phyloP scores from a whole-genome alignment of 2,113 vertebrate species.

The Lepus timidus region DNA sequence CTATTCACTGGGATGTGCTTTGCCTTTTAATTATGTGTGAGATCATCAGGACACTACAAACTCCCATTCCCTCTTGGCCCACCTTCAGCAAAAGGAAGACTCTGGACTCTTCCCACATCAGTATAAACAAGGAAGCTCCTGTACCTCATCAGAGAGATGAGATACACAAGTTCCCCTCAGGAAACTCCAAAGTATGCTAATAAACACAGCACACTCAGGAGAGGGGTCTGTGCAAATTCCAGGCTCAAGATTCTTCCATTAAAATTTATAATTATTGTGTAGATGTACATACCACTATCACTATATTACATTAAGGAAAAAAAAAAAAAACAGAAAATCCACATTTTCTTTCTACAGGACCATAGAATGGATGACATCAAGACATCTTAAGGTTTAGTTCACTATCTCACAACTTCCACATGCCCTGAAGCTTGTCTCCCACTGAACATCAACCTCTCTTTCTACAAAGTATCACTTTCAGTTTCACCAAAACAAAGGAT shows the following conservation, averaged over 20 bases:
- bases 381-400: slow-evolving; percentile 55
- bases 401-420: slow-evolving; percentile 38
- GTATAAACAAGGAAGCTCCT: background rate
- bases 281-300: slow-evolving; percentile 50
- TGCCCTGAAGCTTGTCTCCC: slow-evolving; percentile 66
- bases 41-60: background rate
- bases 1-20: background rate
- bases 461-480: slow-evolving; percentile 65
- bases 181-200: slow-evolving; percentile 29
- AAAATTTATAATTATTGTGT: slow-evolving; percentile 52
- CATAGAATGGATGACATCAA: slow-evolving; percentile 45
- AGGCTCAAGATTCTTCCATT: slow-evolving; percentile 64
- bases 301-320: slow-evolving; percentile 15
- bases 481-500: slow-evolving; percentile 70
- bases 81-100: background rate
- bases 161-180: slow-evolving; percentile 12
- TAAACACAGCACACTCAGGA: background rate
- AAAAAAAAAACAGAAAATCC: slow-evolving; percentile 51
- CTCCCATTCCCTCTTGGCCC: background rate
- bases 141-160: background rate
- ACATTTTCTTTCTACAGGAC: slow-evolving; percentile 51
- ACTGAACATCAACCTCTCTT: slow-evolving; percentile 55
- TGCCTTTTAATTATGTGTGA: background rate
- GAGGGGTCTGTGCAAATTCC: slow-evolving; percentile 6
- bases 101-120: background rate